Conservation (phyloP, 2,888 invertebrate genomes). For the Drosophila austrosaltans region DNA sequence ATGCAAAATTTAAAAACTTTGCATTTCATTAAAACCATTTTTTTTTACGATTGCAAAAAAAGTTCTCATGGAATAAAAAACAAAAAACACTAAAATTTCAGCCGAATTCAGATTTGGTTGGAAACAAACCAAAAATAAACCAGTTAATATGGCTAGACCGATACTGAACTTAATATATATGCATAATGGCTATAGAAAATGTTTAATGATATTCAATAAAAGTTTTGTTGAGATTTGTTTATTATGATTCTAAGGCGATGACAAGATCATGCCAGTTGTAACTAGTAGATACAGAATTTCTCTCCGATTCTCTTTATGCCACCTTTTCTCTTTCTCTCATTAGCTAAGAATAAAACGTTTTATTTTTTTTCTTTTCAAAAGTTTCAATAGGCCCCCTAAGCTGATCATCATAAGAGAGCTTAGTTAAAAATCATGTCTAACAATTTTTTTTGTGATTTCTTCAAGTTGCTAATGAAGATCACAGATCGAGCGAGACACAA, state of each 20-base stretch:
- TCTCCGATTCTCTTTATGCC: neutral
- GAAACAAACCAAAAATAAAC: conserved; percentile 9
- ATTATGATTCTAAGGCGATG: conserved; percentile 1
- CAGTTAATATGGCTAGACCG: neutral
- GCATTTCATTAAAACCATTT: neutral
- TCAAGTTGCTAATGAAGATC: conserved; percentile 44
- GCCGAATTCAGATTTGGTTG: neutral
- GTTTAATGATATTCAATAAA: conserved; percentile 5
- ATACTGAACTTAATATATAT: neutral
- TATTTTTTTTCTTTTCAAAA: no score
- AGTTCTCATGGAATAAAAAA: neutral
- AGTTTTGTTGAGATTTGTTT: neutral
- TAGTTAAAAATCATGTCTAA: conserved; percentile 7
- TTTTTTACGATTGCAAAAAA: conserved; percentile 1
- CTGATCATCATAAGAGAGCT: conserved; percentile 24
- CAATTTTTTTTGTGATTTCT: conserved; percentile 32
- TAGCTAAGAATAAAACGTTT: no score
- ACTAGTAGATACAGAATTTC: neutral
- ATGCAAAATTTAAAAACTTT: neutral
- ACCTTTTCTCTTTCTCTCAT: neutral
- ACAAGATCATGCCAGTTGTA: conserved; percentile 1
- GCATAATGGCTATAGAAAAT: neutral
- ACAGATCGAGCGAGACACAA: conserved; percentile 8
- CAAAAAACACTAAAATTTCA: neutral
- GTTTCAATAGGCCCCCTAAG: neutral